A percentile compares a stretch with the other conserved stretches of the same genome.
phyloP scores from a whole-genome alignment of 2,888 invertebrate species.

The Leptinotarsa rubiginosa region DNA sequence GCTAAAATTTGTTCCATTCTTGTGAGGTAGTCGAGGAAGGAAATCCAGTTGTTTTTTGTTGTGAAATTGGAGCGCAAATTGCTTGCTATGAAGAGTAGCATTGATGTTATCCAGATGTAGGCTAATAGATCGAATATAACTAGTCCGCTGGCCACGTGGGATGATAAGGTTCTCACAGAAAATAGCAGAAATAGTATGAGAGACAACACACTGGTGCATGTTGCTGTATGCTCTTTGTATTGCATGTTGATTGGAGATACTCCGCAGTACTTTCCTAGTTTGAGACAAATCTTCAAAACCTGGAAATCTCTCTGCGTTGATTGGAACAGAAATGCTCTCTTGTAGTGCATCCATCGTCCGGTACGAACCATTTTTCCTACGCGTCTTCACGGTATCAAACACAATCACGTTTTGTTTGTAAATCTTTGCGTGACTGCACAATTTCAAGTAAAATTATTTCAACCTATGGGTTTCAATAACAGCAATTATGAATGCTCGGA shows the following conservation, averaged over 20 bases:
- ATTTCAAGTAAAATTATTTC: no score
- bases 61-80: background rate
- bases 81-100: background rate
- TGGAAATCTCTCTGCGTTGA: background rate
- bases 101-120: background rate
- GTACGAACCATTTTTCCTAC: background rate
- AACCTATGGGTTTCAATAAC: no score
- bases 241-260: background rate
- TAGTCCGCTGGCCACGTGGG: background rate
- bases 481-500: no score
- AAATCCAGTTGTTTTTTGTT: background rate
- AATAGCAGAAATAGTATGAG: background rate
- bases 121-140: background rate
- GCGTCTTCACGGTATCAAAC: no score
- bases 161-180: background rate
- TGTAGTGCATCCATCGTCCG: background rate
- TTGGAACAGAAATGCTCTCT: background rate
- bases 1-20: background rate
- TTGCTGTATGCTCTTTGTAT: background rate
- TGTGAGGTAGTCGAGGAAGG: background rate
- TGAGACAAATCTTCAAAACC: background rate
- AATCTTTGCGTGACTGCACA: no score
- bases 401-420: no score
- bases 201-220: background rate
- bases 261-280: background rate